Conservation (phyloP, 2,888 invertebrate genomes). For the Brachyopa scutellaris region DNA sequence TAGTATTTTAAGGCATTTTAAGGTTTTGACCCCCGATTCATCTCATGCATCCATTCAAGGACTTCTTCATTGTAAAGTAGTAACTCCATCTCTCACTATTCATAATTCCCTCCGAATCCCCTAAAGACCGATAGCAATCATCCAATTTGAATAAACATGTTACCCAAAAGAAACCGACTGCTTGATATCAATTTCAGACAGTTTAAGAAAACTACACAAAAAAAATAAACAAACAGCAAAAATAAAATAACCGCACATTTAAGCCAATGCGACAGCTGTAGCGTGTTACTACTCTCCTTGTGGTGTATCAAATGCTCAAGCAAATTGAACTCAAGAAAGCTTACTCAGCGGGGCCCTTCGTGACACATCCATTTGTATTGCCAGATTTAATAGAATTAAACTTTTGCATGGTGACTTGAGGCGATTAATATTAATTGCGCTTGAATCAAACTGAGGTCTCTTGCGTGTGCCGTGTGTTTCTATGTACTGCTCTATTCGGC, state of each 20-base stretch:
- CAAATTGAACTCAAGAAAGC: slow-evolving; percentile 36
- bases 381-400: slow-evolving; percentile 70
- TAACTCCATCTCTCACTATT: no score
- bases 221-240: slow-evolving; percentile 3
- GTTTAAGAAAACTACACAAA: slow-evolving; percentile 31
- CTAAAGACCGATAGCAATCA: slow-evolving; percentile 19
- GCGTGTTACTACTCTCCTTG: slow-evolving; percentile 50
- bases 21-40: no score
- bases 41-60: no score
- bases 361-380: slow-evolving; percentile 68
- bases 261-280: slow-evolving; percentile 58
- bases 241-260: slow-evolving; percentile 30
- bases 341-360: slow-evolving; percentile 37
- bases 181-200: slow-evolving; percentile 63
- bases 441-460: slow-evolving; percentile 49
- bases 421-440: slow-evolving; percentile 70
- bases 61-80: no score
- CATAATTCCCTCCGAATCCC: no score
- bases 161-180: slow-evolving; percentile 25
- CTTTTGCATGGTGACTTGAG: slow-evolving; percentile 67
- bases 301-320: slow-evolving; percentile 34
- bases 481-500: background rate
- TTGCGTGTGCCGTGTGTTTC: slow-evolving; percentile 31
- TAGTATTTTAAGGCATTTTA: no score
- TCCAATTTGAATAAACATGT: slow-evolving; percentile 52